Percentiles rank a stretch among this genome's conserved stretches.
Evolutionary conservation across 2,888 invertebrate species (phyloP).

Genomic region (Megaustenia siamemsis): DNA sequence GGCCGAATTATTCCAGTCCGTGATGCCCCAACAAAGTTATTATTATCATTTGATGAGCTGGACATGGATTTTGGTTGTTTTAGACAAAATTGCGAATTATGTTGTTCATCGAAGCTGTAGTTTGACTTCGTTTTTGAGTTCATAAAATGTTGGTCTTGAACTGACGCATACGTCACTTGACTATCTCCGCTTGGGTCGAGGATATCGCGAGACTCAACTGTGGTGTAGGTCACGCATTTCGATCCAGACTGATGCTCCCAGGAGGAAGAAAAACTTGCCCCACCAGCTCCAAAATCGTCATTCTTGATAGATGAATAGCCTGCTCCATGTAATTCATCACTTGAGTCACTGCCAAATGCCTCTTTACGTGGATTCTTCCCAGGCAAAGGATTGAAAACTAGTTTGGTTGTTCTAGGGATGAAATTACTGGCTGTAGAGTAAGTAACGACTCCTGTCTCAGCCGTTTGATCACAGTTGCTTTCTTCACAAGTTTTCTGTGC

Average conservation of each 20-base stretch:
- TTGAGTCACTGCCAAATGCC: constrained; percentile 35
- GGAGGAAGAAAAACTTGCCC: not conserved
- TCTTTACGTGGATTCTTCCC: constrained; percentile 47
- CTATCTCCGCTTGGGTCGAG: not conserved
- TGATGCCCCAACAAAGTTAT: not conserved
- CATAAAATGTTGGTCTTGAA: constrained; percentile 11
- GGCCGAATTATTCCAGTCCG: constrained; percentile 33
- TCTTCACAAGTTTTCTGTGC: not conserved
- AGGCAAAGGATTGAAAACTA: constrained; percentile 44
- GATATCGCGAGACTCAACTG: not conserved
- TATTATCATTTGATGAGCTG: not conserved
- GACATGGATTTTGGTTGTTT: not conserved
- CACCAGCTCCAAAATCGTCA: not conserved
- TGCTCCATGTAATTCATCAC: constrained; percentile 12
- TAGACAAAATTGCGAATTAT: not conserved
- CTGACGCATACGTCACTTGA: not conserved
- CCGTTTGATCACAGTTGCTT: not conserved
- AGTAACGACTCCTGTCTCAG: constrained; percentile 34
- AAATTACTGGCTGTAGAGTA: constrained; percentile 48
- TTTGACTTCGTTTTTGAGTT: not conserved
- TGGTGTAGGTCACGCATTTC: constrained; percentile 34
- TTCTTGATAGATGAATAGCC: constrained; percentile 3
- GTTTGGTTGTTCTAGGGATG: constrained; percentile 42
- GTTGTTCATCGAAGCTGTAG: not conserved
- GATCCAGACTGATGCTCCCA: not conserved